Base-by-base conservation (phyloP, 2,113 vertebrate species). In the Urocolius indicus region DNA sequence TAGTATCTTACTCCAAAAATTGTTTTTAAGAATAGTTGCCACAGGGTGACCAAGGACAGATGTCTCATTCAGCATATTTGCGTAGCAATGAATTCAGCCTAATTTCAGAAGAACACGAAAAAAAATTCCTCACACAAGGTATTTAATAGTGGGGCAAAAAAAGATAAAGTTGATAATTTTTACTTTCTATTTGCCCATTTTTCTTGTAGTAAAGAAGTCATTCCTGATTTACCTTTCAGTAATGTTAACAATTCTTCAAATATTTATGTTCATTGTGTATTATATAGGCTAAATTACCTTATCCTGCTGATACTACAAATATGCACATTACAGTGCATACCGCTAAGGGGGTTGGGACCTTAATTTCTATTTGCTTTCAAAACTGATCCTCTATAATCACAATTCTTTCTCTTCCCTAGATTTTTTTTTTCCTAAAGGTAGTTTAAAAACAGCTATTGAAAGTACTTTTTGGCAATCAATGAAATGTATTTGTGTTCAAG, bases 341-440 rank as follows among this genome's bases (percentile, higher is more conserved):
- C 67, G 5, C 0, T 51, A 34, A 63, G 43, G 11, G 48, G 5
- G 6, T 17, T 32, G 4, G 3, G 16, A 13, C 3, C 5, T 41
- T 68, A 51, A 68, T 63, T 75, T 75, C 23, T 71, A 10, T 41
- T 79, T 87, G 5, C 13, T 80, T 77, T 77, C n/a, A 54, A 63
- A 91, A 63, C 1, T 54, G 12, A 34, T 26, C 3, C 26, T 2
- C 15, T 69, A 5, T 34, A 84, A 52, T 8, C 4, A 30, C 27
- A 48, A 38, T 21, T 65, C 14, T 48, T 74, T 3, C 4, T 29
- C 9, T 72, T 78, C 2, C 12, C 6, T 24, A 36, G 2, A 1
- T 29, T 18, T 9, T 17, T 27, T 26, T 34, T 34, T 13, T 27
- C 7, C 6, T 41, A 41, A 34, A 41, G 13, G 4, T 17, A 13